These are phyloP conservation scores for Mionectes macconnelli DNA, from an alignment of 2,113 vertebrate species.

Conservation along the genomic window DNA sequence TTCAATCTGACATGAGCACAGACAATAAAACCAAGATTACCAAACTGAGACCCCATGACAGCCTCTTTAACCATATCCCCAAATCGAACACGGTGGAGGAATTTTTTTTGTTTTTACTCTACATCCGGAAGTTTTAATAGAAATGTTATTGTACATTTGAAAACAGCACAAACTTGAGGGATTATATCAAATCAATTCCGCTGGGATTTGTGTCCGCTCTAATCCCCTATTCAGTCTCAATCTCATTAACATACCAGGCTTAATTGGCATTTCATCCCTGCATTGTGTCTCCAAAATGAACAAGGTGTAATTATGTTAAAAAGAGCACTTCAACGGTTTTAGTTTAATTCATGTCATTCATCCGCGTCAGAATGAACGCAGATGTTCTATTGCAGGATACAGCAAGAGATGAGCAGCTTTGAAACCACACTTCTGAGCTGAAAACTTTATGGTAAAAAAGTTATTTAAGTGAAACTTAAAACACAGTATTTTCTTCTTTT, in stretches of 20 bases:
- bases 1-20: not conserved
- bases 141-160: constrained; percentile 42
- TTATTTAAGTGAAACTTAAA: constrained; percentile 75
- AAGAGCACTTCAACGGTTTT: constrained; percentile 62
- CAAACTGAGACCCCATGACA: not conserved
- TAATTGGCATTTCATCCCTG: constrained; percentile 80
- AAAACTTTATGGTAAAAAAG: constrained; percentile 76
- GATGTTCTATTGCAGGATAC: constrained; percentile 75
- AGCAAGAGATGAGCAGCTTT: constrained; percentile 68
- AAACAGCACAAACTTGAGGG: constrained; percentile 66
- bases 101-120: not conserved
- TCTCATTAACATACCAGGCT: constrained; percentile 74
- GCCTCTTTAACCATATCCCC: not conserved
- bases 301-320: constrained; percentile 81
- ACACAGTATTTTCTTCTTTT: constrained; percentile 74
- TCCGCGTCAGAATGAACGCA: constrained; percentile 75
- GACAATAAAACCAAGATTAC: not conserved
- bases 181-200: constrained; percentile 62
- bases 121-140: constrained; percentile 20
- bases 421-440: constrained; percentile 57
- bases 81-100: not conserved
- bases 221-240: constrained; percentile 72
- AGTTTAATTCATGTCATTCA: constrained; percentile 75
- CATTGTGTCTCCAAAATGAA: constrained; percentile 77
- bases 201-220: constrained; percentile 65